phyloP scores from a whole-genome alignment of 2,888 invertebrate species.

The Trichopoda pennipes region DNA sequence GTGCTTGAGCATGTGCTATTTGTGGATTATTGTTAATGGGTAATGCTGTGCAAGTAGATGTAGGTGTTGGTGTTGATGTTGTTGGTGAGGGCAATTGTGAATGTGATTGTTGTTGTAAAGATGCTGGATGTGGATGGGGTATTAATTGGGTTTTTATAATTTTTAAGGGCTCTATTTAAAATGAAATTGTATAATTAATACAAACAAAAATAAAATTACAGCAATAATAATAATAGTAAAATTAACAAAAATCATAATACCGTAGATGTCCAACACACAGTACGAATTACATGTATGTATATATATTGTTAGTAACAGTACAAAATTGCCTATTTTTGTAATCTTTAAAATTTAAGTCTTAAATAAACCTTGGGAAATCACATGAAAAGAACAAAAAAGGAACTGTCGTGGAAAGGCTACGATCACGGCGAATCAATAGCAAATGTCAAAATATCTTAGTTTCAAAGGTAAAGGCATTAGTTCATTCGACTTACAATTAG shows the following conservation, averaged over 20 bases:
- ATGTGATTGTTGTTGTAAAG: slow-evolving; percentile 68
- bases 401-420: no score
- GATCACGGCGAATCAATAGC: no score
- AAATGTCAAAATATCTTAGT: no score
- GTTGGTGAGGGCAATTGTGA: slow-evolving; percentile 72
- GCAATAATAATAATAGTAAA: neutral
- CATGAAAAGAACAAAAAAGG: no score
- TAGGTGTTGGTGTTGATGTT: slow-evolving; percentile 67
- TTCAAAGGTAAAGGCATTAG: no score
- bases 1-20: slow-evolving; percentile 65
- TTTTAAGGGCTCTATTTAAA: slow-evolving; percentile 67
- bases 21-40: slow-evolving; percentile 54
- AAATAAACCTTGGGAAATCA: no score
- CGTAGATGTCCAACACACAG: no score
- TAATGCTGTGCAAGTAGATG: slow-evolving; percentile 65
- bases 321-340: no score
- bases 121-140: slow-evolving; percentile 68
- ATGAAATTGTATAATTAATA: slow-evolving; percentile 36
- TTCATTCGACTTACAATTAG: no score
- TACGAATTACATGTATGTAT: no score
- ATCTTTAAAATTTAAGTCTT: no score
- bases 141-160: slow-evolving; percentile 70
- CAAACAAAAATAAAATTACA: slow-evolving; percentile 20
- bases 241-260: neutral
- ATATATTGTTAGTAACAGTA: no score